Evolutionary conservation across 2,888 invertebrate species (phyloP).

Genomic region (Macrophya alboannulata): DNA sequence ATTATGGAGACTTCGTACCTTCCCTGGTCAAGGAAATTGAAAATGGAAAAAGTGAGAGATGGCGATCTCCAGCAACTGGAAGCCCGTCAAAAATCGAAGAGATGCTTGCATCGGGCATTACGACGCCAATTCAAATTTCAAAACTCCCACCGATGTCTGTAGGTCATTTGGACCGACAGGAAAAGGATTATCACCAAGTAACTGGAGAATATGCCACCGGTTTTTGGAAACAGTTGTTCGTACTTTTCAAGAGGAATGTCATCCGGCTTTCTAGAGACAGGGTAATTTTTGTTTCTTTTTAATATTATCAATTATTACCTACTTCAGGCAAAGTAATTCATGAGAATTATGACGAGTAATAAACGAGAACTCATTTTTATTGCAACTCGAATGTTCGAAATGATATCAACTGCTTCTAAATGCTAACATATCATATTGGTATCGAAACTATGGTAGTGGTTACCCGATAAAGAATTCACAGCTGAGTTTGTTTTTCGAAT

Average conservation of each 20-base stretch:
- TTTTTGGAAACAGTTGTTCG: conserved; percentile 82
- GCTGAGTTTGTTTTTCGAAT: not conserved
- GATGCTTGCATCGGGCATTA: conserved; percentile 81
- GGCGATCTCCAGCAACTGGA: conserved; percentile 78
- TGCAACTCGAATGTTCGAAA: not conserved
- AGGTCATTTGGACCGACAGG: conserved; percentile 68
- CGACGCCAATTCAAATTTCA: conserved; percentile 82
- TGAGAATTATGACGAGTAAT: not conserved
- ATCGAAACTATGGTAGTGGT: not conserved
- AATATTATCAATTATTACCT: not conserved
- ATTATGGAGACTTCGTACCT: conserved; percentile 85
- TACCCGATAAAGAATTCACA: not conserved
- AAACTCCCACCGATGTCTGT: conserved; percentile 67
- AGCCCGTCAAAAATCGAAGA: conserved; percentile 74
- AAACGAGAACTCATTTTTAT: not conserved
- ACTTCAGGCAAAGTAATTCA: not conserved
- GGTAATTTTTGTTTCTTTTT: conserved; percentile 70
- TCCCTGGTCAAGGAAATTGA: conserved; percentile 84
- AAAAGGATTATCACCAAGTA: conserved; percentile 72
- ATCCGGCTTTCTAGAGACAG: conserved; percentile 87
- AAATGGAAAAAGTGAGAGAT: conserved; percentile 84
- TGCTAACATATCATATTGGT: not conserved
- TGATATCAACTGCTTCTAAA: not conserved
- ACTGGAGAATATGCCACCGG: conserved; percentile 82
- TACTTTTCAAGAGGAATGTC: conserved; percentile 85